Evolutionary conservation across 2,797 vertebrate species (phyloP).

Genomic region (Lithobates pipiens): DNA sequence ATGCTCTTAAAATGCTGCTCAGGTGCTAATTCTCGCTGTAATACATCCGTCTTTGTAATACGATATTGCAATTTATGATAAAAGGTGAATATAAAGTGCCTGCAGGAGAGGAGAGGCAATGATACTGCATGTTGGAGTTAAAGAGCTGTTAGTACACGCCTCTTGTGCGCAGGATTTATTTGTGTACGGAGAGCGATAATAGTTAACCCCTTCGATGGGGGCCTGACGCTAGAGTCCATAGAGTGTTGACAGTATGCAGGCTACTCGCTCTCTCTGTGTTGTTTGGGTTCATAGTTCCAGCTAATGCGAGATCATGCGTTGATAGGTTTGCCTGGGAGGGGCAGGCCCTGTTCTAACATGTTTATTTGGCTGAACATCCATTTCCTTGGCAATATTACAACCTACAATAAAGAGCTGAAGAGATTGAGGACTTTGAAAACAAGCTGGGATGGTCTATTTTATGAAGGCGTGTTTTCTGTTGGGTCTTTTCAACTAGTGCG

Average conservation of each 20-base stretch:
- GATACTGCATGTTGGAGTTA: neutral
- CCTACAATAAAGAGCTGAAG: constrained; percentile 3
- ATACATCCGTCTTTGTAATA: neutral
- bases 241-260: constrained; percentile 37
- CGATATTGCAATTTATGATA: neutral
- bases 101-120: constrained; percentile 5
- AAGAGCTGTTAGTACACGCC: neutral
- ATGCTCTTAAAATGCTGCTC: neutral
- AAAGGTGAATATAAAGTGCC: neutral
- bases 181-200: constrained; percentile 10
- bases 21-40: neutral
- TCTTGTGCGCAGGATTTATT: constrained; percentile 14
- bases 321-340: constrained; percentile 70
- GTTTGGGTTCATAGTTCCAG: constrained; percentile 25
- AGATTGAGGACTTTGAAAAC: neutral
- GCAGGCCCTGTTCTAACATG: constrained; percentile 71
- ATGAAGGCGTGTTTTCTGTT: neutral
- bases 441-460: constrained; percentile 21
- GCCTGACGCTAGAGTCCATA: neutral
- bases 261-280: neutral
- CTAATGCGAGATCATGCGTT: constrained; percentile 1
- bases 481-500: neutral
- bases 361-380: constrained; percentile 61
- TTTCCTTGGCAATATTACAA: constrained; percentile 27
- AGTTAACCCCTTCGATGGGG: neutral